phyloP scores from a whole-genome alignment of 2,113 vertebrate genomes.

The Pedionomus torquatus region DNA sequence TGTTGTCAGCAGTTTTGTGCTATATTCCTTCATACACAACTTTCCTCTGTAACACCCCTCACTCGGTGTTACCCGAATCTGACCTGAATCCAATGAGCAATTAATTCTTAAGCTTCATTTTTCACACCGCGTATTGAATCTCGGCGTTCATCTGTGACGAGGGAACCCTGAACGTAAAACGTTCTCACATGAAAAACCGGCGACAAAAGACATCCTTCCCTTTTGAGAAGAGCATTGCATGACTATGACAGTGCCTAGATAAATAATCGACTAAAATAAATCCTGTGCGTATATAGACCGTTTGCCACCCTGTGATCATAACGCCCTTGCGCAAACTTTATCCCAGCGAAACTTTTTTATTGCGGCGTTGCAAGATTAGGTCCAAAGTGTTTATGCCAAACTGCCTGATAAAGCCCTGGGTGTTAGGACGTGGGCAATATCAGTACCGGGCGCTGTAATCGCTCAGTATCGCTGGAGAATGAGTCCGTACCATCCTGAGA shows the following conservation, averaged over 20 bases:
- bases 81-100: background rate
- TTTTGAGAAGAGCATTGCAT: background rate
- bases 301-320: background rate
- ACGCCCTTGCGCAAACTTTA: background rate
- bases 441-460: background rate
- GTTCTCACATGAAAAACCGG: background rate
- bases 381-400: conserved; percentile 6
- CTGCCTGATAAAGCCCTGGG: background rate
- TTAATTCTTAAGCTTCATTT: background rate
- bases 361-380: background rate
- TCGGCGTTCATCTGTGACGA: background rate
- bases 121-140: background rate
- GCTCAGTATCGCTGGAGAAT: background rate
- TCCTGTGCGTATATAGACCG: background rate
- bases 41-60: background rate
- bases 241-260: background rate
- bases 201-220: background rate
- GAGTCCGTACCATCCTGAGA: background rate
- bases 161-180: background rate
- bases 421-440: background rate
- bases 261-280: background rate
- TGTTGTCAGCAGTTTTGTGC: background rate
- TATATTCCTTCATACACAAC: background rate
- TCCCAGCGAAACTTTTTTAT: background rate
- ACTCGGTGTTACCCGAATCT: background rate